phyloP scores from a whole-genome alignment of 1,140 invertebrate species.

The Acromyrmex echinatior region DNA sequence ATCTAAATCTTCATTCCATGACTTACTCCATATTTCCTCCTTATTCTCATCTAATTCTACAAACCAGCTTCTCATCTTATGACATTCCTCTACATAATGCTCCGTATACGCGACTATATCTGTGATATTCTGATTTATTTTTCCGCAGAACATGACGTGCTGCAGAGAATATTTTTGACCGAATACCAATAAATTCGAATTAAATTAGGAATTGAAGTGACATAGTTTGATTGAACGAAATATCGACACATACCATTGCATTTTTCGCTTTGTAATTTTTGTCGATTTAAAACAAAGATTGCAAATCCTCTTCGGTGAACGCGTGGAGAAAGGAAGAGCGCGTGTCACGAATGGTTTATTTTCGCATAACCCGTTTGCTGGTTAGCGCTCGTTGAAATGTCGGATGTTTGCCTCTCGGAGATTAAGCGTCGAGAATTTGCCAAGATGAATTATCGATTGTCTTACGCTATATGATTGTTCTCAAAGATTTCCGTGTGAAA shows the following conservation, averaged over 20 bases:
- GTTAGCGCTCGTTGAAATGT: constrained; percentile 42
- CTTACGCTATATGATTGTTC: not conserved
- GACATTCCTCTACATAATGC: no score
- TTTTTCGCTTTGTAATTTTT: constrained; percentile 17
- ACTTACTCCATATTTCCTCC: no score
- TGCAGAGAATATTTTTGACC: not conserved
- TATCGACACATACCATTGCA: constrained; percentile 25
- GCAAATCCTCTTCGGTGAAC: constrained; percentile 4
- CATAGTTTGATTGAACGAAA: not conserved
- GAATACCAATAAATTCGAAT: not conserved
- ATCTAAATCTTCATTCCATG: no score
- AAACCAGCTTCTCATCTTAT: no score
- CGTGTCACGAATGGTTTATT: constrained; percentile 60
- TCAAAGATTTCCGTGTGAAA: constrained; percentile 7
- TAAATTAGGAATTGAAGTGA: not conserved
- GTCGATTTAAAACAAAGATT: constrained; percentile 12
- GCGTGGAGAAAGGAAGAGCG: not conserved
- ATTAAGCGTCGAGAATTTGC: constrained; percentile 1
- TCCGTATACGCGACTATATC: no score
- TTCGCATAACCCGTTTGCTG: constrained; percentile 23
- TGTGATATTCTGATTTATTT: not conserved
- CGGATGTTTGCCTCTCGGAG: constrained; percentile 12
- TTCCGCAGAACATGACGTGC: not conserved
- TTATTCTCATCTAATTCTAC: no score
- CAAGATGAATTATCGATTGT: constrained; percentile 59